Conservation (phyloP, 1,140 invertebrate genomes). For the Forficula auricularia region DNA sequence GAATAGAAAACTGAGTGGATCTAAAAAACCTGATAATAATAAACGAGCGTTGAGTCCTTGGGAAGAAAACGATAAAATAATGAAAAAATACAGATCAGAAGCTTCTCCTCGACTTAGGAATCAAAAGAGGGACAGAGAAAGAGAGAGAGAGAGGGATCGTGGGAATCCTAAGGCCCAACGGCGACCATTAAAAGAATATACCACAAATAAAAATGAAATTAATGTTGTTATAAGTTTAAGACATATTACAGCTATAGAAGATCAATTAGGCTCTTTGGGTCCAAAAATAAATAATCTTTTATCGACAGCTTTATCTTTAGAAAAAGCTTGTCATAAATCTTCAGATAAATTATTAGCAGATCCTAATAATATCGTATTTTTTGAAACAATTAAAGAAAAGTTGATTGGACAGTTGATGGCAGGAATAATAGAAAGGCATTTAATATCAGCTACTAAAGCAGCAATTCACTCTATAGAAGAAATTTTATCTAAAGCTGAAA, state of each 20-base stretch:
- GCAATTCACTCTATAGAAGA: conserved; percentile 25
- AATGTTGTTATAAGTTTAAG: conserved; percentile 47
- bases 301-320: conserved; percentile 52
- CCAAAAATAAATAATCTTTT: conserved; percentile 57
- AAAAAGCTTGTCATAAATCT: conserved; percentile 45
- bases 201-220: too few relatives aligned
- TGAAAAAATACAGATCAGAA: conserved; percentile 8
- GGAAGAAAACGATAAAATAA: conserved; percentile 10
- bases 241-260: conserved; percentile 57
- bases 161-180: neutral
- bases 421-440: conserved; percentile 45
- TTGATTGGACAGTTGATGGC: conserved; percentile 62
- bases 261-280: conserved; percentile 58
- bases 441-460: conserved; percentile 38
- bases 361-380: conserved; percentile 48
- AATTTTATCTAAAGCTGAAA: conserved; percentile 13
- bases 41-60: conserved; percentile 15
- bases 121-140: neutral
- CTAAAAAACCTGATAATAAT: conserved; percentile 8
- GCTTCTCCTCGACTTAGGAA: neutral
- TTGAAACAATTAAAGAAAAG: conserved; percentile 71
- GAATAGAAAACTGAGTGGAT: too few relatives aligned
- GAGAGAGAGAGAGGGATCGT: neutral
- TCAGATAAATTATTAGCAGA: conserved; percentile 51
- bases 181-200: neutral